A percentile compares a stretch with the other conserved stretches of the same genome.
phyloP scores from a whole-genome alignment of 2,888 invertebrate genomes.

The Phaonia tiefii region DNA sequence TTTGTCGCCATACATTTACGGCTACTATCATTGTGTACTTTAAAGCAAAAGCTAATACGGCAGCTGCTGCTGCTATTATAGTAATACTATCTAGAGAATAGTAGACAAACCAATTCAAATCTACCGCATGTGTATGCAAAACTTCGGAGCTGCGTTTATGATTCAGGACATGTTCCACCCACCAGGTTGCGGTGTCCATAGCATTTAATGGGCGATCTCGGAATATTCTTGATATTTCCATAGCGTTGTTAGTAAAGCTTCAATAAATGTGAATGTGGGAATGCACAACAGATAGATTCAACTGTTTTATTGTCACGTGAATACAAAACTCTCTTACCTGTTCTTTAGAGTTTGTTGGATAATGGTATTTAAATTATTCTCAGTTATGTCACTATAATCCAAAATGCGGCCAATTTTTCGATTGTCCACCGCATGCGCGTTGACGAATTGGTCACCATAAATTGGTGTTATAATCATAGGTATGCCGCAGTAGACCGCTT shows the following conservation, averaged over 20 bases:
- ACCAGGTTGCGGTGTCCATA: conserved; percentile 83
- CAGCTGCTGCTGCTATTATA: conserved; percentile 22
- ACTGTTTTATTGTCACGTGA: not conserved
- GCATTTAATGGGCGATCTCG: conserved; percentile 82
- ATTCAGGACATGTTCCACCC: conserved; percentile 83
- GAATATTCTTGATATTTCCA: conserved; percentile 81
- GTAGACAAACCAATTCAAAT: conserved; percentile 77
- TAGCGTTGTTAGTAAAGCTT: conserved; percentile 77
- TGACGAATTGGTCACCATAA: conserved; percentile 87
- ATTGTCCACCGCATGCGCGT: conserved; percentile 84
- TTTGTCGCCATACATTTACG: not conserved
- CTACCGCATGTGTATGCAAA: conserved; percentile 74
- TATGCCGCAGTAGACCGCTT: conserved; percentile 85
- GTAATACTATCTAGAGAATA: conserved; percentile 75
- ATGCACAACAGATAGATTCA: not conserved
- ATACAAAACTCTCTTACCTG: conserved; percentile 80
- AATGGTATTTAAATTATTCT: conserved; percentile 82
- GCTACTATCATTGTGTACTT: not conserved
- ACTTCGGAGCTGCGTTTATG: conserved; percentile 69
- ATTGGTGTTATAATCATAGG: conserved; percentile 86
- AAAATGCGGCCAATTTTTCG: conserved; percentile 84
- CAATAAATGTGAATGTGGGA: not conserved
- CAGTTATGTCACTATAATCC: conserved; percentile 82
- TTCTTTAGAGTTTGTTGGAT: conserved; percentile 83
- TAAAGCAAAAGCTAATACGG: not conserved